Conservation (phyloP, 2,797 vertebrate genomes). For the Diplodus sargus region DNA sequence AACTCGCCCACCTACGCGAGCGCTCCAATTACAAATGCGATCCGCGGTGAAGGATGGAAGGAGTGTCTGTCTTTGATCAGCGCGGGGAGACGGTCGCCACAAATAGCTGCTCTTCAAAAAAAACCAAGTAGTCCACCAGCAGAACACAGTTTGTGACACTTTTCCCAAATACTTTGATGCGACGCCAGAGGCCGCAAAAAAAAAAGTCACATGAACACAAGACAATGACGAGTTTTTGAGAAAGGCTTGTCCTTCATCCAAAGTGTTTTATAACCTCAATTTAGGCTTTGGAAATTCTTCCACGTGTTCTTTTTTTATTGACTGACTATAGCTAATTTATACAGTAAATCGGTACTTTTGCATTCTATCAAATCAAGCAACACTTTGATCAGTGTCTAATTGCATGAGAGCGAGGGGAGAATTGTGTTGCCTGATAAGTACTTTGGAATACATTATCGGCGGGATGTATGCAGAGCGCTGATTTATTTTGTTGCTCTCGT, state of each 20-base stretch:
- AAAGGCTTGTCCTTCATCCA: conserved; percentile 10
- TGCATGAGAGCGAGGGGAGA: conserved; percentile 67
- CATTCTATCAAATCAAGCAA: conserved; percentile 73
- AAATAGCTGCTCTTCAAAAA: conserved; percentile 47
- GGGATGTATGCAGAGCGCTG: conserved; percentile 63
- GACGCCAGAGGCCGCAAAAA: conserved; percentile 32
- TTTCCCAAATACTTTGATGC: conserved; percentile 27
- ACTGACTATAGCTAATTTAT: conserved; percentile 64
- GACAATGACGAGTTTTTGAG: not conserved
- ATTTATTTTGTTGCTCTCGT: conserved; percentile 79
- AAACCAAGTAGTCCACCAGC: conserved; percentile 13
- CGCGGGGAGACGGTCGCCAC: conserved; percentile 20
- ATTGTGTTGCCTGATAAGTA: conserved; percentile 63
- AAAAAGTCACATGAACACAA: conserved; percentile 10
- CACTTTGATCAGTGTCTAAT: conserved; percentile 82
- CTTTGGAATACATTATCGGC: conserved; percentile 69
- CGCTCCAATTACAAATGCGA: conserved; percentile 67
- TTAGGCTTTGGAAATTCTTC: conserved; percentile 35
- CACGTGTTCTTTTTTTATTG: conserved; percentile 42
- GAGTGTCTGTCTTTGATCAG: conserved; percentile 65
- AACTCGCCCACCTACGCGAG: conserved; percentile 51
- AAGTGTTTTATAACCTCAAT: conserved; percentile 22
- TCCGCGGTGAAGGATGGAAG: conserved; percentile 44
- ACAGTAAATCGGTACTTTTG: conserved; percentile 46
- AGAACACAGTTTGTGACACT: conserved; percentile 42